These are phyloP conservation scores for Taenaris catops DNA, from an alignment of 2,888 invertebrate species.

Conservation along the genomic window DNA sequence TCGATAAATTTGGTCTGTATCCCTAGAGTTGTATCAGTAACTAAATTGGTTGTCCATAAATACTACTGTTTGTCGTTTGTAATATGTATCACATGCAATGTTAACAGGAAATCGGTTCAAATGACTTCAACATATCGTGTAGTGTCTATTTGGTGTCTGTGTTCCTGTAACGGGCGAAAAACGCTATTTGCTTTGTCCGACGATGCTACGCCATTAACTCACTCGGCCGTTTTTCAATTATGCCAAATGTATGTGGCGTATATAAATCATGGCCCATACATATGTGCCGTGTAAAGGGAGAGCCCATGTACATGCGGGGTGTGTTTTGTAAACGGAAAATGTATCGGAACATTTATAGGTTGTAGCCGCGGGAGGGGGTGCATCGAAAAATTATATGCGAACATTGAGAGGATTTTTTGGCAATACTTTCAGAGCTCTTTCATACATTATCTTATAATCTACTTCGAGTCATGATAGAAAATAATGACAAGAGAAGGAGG, in stretches of 20 bases:
- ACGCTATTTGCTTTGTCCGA: constrained; percentile 58
- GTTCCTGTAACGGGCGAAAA: constrained; percentile 35
- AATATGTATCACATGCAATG: too few species aligned
- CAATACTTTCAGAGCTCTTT: too few species aligned
- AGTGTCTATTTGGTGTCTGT: too few species aligned
- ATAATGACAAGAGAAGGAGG: too few species aligned
- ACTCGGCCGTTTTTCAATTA: constrained; percentile 74
- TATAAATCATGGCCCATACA: constrained; percentile 57
- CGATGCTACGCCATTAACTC: constrained; percentile 47
- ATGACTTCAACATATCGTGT: too few species aligned
- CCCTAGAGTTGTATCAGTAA: too few species aligned
- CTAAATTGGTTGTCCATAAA: too few species aligned
- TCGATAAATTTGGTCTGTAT: too few species aligned
- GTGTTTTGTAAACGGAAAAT: constrained; percentile 66
- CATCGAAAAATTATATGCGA: constrained; percentile 34
- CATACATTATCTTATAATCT: too few species aligned
- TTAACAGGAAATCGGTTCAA: too few species aligned
- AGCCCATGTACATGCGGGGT: constrained; percentile 37
- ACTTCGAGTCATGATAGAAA: too few species aligned
- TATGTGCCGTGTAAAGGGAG: constrained; percentile 30
- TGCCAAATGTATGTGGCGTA: constrained; percentile 68
- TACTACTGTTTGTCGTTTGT: too few species aligned
- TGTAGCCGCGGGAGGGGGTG: constrained; percentile 47
- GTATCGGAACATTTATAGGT: constrained; percentile 53
- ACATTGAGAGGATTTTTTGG: constrained; percentile 31